Evolutionary conservation across 2,113 vertebrate species (phyloP).

Genomic region (Tonatia bakeri): DNA sequence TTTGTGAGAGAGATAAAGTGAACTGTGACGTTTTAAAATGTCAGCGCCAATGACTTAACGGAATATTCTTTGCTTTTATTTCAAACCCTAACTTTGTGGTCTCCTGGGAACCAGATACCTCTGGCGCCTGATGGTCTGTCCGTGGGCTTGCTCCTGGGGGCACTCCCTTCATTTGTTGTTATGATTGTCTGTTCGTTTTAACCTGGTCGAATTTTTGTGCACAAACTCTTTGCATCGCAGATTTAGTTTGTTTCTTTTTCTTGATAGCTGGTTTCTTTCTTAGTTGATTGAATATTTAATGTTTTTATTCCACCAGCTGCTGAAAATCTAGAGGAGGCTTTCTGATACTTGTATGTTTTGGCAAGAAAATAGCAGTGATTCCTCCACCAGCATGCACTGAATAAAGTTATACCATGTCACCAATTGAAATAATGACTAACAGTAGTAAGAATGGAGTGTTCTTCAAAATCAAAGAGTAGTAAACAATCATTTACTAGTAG

Average conservation of each 20-base stretch:
- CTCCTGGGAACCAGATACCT: not conserved
- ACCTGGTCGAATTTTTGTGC: not conserved
- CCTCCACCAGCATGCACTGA: not conserved
- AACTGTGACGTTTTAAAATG: not conserved
- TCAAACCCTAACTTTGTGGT: not conserved
- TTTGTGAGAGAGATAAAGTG: not conserved
- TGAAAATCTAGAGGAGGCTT: constrained; percentile 31
- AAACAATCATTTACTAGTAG: not conserved
- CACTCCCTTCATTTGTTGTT: not conserved
- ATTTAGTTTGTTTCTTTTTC: constrained; percentile 21
- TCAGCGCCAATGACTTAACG: not conserved
- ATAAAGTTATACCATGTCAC: not conserved
- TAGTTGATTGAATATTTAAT: constrained; percentile 1
- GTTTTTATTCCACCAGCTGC: constrained; percentile 15
- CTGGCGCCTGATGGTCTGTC: not conserved
- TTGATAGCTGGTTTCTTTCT: not conserved
- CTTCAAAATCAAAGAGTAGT: not conserved
- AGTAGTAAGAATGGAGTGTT: not conserved
- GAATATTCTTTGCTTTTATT: constrained; percentile 11
- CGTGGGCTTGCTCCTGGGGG: not conserved
- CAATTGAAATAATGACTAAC: not conserved
- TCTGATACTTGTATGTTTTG: constrained; percentile 19
- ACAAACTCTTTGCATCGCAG: not conserved
- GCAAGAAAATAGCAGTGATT: not conserved
- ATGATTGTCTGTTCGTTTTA: not conserved